Evolutionary conservation across 1,140 invertebrate genomes (phyloP).

Genomic region (Aphelenchoides fujianensis): DNA sequence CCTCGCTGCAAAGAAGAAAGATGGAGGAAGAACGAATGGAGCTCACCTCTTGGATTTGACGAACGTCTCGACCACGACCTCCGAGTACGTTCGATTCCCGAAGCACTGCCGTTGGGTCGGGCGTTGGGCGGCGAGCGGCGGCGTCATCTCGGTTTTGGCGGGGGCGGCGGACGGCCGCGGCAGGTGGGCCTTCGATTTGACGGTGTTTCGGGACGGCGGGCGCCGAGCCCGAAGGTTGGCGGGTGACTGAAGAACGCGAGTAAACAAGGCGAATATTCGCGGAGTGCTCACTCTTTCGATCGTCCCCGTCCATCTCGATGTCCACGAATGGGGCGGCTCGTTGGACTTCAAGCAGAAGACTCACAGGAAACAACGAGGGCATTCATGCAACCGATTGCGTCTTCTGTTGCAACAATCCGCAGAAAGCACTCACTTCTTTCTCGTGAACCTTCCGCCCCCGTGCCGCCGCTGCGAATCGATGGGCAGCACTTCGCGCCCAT

Average conservation of each 20-base stretch:
- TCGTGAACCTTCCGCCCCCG: too few relatives aligned
- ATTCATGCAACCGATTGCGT: conserved; percentile 20
- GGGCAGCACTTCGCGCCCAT: too few relatives aligned
- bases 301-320: conserved; percentile 8
- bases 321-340: conserved; percentile 18
- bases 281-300: background rate
- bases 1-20: background rate
- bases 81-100: conserved; percentile 44
- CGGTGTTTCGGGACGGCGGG: background rate
- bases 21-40: background rate
- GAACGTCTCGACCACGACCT: conserved; percentile 50
- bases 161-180: conserved; percentile 17
- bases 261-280: background rate
- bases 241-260: background rate
- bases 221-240: background rate
- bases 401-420: conserved; percentile 1
- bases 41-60: conserved; percentile 14
- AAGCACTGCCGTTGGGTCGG: conserved; percentile 28
- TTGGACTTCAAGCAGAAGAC: conserved; percentile 18
- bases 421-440: too few relatives aligned
- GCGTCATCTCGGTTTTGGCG: conserved; percentile 3
- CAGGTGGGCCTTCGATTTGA: conserved; percentile 12
- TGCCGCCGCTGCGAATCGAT: too few relatives aligned
- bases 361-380: conserved; percentile 22
- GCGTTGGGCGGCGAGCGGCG: conserved; percentile 3